Base-by-base conservation (phyloP, 2,113 vertebrate species). In the Puffinus mauretanicus region DNA sequence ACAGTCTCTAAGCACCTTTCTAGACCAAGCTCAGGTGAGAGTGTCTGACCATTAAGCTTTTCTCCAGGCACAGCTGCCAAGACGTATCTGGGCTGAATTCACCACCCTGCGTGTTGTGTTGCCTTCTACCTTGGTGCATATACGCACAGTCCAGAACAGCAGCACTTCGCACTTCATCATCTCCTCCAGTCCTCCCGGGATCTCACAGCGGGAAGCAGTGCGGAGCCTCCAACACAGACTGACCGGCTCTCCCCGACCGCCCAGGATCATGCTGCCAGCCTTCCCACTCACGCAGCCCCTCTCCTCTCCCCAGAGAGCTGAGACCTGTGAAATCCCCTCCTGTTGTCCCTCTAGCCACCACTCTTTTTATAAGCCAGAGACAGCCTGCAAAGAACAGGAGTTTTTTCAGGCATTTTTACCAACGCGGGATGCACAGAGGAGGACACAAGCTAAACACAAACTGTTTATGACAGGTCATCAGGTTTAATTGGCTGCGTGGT, bases 201-300 rank as follows among this genome's bases (percentile, higher is more conserved):
- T 22, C 16, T 16, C 34, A 13, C 36, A 71, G 64, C 3, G 5
- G 42, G 13, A 81, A 9, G 62, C 36, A 22, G 22, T 11, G 30
- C 0, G 0, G 29, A 11, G 38, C n/a, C 61, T 30, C 38, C 19
- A 40, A 7, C 0, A 1, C 30, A 34, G 19, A 14, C 70, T 36
- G 22, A 46, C 11, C 0, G 1, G 5, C 69, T 70, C 14, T 62
- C 51, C n/a, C 32, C 2, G 3, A 1, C 13, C 29, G 32, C n/a
- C 40, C 44, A 22, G 54, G 38, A 22, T 12, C 4, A 1, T 1
- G 1, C 52, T 86, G 70, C 38, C n/a, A 16, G 65, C 54, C n/a
- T 49, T 24, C 60, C 66, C 67, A 15, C 16, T 14, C 30, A 55
- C 1, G 3, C 20, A 32, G 65, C 22, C 8, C 13, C 32, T 73